Evolutionary conservation across 1,140 invertebrate species (phyloP).

Genomic region (Zaprionus camerounensis): DNA sequence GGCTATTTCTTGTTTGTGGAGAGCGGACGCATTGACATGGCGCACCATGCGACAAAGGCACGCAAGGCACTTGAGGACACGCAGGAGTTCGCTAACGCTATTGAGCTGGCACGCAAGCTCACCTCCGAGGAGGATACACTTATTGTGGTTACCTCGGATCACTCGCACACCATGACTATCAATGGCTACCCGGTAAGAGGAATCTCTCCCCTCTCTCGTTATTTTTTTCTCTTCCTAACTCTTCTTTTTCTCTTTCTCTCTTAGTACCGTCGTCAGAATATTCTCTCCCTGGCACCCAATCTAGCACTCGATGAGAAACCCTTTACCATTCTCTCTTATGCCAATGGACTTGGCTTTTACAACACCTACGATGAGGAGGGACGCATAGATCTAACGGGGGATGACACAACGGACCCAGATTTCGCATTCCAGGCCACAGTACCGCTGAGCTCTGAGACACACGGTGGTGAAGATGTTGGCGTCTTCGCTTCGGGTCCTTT

Average conservation of each 20-base stretch:
- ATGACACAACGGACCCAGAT: constrained; percentile 54
- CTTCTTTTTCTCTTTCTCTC: background rate
- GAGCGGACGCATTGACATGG: constrained; percentile 93
- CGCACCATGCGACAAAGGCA: constrained; percentile 91
- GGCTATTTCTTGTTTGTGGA: constrained; percentile 96
- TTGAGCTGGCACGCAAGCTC: constrained; percentile 88
- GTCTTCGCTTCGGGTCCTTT: constrained; percentile 88
- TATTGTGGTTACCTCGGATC: constrained; percentile 92
- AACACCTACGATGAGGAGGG: constrained; percentile 58
- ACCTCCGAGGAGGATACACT: constrained; percentile 90
- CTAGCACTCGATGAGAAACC: constrained; percentile 85
- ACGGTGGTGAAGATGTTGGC: constrained; percentile 89
- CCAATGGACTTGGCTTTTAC: constrained; percentile 87
- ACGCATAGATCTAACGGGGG: constrained; percentile 57
- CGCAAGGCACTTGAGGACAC: constrained; percentile 92
- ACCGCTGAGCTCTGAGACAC: constrained; percentile 87
- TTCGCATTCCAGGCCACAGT: constrained; percentile 85
- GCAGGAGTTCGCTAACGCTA: constrained; percentile 89
- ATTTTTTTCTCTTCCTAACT: background rate
- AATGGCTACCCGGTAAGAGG: constrained; percentile 86
- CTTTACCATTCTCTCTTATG: constrained; percentile 90
- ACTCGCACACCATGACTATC: constrained; percentile 92
- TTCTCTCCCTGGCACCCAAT: constrained; percentile 85
- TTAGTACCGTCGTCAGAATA: constrained; percentile 86
- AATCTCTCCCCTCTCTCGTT: background rate